Evolutionary conservation across 2,113 vertebrate species (phyloP), one percentile per base, ranked within the genome.

Genomic region (Sylvilagus bachmani): DNA sequence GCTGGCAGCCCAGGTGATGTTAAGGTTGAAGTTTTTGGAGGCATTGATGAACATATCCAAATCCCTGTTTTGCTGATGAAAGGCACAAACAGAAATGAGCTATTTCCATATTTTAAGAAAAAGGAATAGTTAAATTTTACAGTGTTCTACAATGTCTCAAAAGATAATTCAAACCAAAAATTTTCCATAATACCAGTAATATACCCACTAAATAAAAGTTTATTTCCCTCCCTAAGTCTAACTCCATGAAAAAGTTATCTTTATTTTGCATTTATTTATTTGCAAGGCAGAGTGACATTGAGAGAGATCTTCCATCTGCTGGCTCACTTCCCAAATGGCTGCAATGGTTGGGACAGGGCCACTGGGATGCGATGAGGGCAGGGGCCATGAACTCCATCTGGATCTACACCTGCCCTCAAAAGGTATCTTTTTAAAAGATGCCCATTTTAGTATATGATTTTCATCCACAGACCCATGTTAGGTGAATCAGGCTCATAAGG

Each of bases 31-130:
- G 98, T 99, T 99, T 98, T 99, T 99, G 5, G 99, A 99, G 64
- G 99, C 99, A 29, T 99, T 99, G 97, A 99, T 99, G 97, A 99
- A 99, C 99, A 99, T 99, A 97, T 99, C 99, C 66, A 99, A 98
- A 97, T 99, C 99, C 97, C 99, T 98, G 97, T 99, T 99, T 98
- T 99, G 99, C 99, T 99, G 70, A 96, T 93, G 14, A 29, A 67
- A 86, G 5, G 84, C 49, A 5, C 79, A 96, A 87, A 82, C 27
- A 83, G 1, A 70, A 31, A 91, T 78, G 89, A 97, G 97, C 79
- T 16, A 75, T 75, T 90, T 87, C 14, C 7, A 86, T 27, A 85
- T 90, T 96, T 97, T 85, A 90, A 92, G 94, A 75, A 19, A 86
- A 88, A 83, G 29, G 0, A 61, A 78, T 25, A 89, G 66, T 90